A percentile compares a stretch with the other conserved stretches of the same genome.
phyloP scores from a whole-genome alignment of 2,113 vertebrate species.

The Ranitomeya variabilis region DNA sequence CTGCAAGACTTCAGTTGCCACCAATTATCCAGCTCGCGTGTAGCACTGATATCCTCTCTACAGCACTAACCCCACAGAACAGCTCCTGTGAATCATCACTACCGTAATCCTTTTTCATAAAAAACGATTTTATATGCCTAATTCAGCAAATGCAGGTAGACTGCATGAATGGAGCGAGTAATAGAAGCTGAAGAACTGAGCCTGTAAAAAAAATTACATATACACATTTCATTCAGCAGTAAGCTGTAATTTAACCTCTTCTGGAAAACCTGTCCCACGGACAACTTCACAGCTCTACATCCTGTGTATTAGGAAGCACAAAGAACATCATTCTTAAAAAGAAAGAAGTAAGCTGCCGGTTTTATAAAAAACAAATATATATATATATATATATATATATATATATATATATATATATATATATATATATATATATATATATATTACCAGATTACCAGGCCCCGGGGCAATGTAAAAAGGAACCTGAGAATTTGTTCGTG shows the following conservation, averaged over 20 bases:
- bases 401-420: too few species aligned
- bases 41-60: slow-evolving; percentile 20
- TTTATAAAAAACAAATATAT: not conserved
- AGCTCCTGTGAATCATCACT: slow-evolving; percentile 52
- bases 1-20: slow-evolving; percentile 46
- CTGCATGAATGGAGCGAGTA: slow-evolving; percentile 21
- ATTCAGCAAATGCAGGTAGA: slow-evolving; percentile 42
- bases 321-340: not conserved
- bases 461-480: not conserved
- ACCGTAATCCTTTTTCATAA: slow-evolving; percentile 49
- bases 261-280: not conserved
- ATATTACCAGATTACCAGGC: not conserved
- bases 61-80: slow-evolving; percentile 28
- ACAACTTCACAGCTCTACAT: slow-evolving; percentile 12
- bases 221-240: not conserved
- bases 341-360: not conserved
- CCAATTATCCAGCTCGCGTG: slow-evolving; percentile 45
- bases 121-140: slow-evolving; percentile 42
- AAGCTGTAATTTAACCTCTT: slow-evolving; percentile 30
- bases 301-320: slow-evolving; percentile 8
- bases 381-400: too few species aligned
- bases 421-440: too few species aligned
- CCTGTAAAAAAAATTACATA: slow-evolving; percentile 11
- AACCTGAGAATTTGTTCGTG: not conserved
- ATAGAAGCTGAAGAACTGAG: slow-evolving; percentile 31